These are phyloP conservation scores for Fundulus diaphanus DNA, from an alignment of 2,797 vertebrate species.

Conservation along the genomic window DNA sequence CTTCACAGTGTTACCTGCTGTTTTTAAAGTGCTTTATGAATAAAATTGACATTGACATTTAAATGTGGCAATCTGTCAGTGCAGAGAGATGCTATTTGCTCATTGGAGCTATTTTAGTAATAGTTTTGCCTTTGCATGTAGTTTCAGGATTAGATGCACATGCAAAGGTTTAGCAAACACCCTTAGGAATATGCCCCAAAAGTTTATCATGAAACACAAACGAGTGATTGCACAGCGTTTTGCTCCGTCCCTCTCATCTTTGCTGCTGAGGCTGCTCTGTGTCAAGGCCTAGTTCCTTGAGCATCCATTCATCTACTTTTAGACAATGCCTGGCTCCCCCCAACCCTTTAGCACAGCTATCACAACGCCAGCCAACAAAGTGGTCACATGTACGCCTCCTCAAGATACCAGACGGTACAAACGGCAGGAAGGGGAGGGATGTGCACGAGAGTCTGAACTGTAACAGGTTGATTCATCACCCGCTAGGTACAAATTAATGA, in stretches of 20 bases:
- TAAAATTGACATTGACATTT: too few relatives aligned
- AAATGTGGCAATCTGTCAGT: too few relatives aligned
- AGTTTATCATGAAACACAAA: background rate
- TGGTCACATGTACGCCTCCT: constrained; percentile 47
- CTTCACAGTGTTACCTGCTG: too few relatives aligned
- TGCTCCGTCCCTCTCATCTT: constrained; percentile 31
- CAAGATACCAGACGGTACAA: constrained; percentile 41
- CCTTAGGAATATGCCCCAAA: background rate
- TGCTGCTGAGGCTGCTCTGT: background rate
- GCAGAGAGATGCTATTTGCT: background rate
- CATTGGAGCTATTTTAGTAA: background rate
- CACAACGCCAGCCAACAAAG: constrained; percentile 59
- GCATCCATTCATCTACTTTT: constrained; percentile 70
- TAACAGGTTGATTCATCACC: constrained; percentile 75
- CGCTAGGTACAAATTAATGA: constrained; percentile 69
- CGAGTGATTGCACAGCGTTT: constrained; percentile 17
- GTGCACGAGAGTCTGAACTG: constrained; percentile 35
- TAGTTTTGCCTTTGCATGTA: background rate
- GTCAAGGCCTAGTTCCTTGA: constrained; percentile 20
- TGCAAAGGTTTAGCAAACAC: background rate
- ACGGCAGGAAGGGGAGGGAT: constrained; percentile 16
- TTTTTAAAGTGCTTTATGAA: too few relatives aligned
- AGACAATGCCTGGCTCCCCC: constrained; percentile 65
- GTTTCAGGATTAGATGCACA: background rate
- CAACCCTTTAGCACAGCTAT: constrained; percentile 72